A percentile compares a stretch with the other conserved stretches of the same genome.
These are phyloP conservation scores for Ostrea edulis DNA, from an alignment of 1,140 invertebrate species.

Conservation along the genomic window DNA sequence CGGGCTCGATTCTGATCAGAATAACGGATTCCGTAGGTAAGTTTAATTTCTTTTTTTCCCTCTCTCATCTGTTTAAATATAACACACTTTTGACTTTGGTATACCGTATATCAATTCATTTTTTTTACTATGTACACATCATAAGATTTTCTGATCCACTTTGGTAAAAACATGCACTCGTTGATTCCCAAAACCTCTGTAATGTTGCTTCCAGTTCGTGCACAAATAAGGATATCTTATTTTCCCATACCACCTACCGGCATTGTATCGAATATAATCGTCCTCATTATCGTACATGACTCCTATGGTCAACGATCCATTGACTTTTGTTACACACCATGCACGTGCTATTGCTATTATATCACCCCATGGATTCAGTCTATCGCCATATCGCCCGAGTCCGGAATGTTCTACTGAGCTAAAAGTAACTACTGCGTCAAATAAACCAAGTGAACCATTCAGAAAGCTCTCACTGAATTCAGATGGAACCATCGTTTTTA, in stretches of 20 bases:
- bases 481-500: background rate
- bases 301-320: background rate
- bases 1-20: too few relatives aligned
- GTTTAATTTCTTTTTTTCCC: too few relatives aligned
- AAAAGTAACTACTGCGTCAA: too few relatives aligned
- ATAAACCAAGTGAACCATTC: background rate
- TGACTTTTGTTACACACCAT: too few relatives aligned
- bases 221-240: slow-evolving; percentile 5
- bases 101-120: too few relatives aligned
- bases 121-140: too few relatives aligned
- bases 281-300: slow-evolving; percentile 7
- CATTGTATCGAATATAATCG: slow-evolving; percentile 31
- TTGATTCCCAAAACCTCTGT: background rate
- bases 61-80: too few relatives aligned
- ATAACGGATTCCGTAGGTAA: too few relatives aligned
- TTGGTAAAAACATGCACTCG: slow-evolving; percentile 41
- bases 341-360: too few relatives aligned
- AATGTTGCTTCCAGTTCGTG: slow-evolving; percentile 22
- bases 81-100: too few relatives aligned
- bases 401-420: too few relatives aligned
- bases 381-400: background rate
- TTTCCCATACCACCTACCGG: slow-evolving; percentile 32
- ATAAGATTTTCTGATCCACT: background rate
- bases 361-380: background rate
- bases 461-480: background rate